These are phyloP conservation scores for Chaenodraco wilsoni DNA, from an alignment of 2,797 vertebrate species.

Conservation along the genomic window DNA sequence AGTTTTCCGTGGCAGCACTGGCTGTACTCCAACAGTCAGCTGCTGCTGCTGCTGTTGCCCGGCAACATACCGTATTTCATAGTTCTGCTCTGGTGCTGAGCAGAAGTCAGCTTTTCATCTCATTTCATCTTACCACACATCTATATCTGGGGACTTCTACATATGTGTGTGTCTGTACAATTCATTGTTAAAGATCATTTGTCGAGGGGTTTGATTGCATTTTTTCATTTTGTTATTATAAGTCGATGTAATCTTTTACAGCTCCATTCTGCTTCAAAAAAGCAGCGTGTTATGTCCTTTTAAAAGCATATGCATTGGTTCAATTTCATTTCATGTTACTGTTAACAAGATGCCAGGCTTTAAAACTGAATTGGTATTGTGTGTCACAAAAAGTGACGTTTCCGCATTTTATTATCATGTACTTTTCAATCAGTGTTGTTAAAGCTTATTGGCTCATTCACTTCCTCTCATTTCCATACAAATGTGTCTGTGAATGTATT, in stretches of 20 bases:
- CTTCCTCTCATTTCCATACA: constrained; percentile 13
- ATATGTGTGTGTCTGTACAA: constrained; percentile 20
- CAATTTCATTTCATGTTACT: not conserved
- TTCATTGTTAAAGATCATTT: constrained; percentile 3
- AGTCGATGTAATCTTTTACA: constrained; percentile 9
- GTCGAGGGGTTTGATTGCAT: not conserved
- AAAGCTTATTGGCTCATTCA: constrained; percentile 5
- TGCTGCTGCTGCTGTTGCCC: constrained; percentile 83
- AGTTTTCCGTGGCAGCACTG: constrained; percentile 75
- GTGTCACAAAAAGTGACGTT: not conserved
- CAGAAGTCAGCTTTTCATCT: constrained; percentile 78
- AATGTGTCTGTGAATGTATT: not conserved
- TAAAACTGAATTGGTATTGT: not conserved
- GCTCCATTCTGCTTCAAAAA: constrained; percentile 3
- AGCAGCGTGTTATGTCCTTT: constrained; percentile 1
- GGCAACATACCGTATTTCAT: constrained; percentile 86
- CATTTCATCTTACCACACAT: constrained; percentile 45
- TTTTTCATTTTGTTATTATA: constrained; percentile 2
- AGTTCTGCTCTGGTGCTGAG: constrained; percentile 77
- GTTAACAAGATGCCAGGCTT: not conserved
- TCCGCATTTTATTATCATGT: not conserved
- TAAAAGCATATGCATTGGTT: constrained; percentile 4
- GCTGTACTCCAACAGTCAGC: constrained; percentile 80
- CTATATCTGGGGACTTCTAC: constrained; percentile 25
- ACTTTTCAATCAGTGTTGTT: constrained; percentile 1